These are phyloP conservation scores for Linhomoeus sp. DNA, from an alignment of 2,888 invertebrate genomes.

Conservation along the genomic window DNA sequence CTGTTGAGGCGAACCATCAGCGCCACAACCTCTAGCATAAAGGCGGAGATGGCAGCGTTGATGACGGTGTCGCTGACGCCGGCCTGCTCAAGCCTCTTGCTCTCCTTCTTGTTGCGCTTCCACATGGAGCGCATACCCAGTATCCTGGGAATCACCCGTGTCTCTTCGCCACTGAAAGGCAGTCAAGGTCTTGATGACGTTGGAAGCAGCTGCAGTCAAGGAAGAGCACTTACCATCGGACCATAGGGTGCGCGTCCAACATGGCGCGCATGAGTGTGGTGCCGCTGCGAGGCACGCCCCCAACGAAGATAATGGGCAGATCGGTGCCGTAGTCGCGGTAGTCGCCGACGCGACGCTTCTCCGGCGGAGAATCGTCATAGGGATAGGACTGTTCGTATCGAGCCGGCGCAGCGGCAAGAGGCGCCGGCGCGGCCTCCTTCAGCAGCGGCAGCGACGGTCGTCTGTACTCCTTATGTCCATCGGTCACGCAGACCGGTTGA, in stretches of 20 bases:
- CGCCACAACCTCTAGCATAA: conserved; percentile 39
- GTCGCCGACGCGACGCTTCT: too few relatives aligned
- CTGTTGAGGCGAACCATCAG: not conserved
- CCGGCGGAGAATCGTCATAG: too few relatives aligned
- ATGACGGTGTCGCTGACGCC: conserved; percentile 76
- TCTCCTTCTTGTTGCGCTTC: conserved; percentile 80
- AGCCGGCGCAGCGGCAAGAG: too few relatives aligned
- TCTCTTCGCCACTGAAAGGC: conserved; percentile 58
- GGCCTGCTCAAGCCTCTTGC: conserved; percentile 68
- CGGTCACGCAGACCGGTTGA: too few relatives aligned
- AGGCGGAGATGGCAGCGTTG: conserved; percentile 85
- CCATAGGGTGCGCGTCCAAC: conserved; percentile 93
- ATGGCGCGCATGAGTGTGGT: conserved; percentile 92
- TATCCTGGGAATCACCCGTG: conserved; percentile 65
- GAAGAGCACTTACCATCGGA: too few relatives aligned
- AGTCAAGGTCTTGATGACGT: not conserved
- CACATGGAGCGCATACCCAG: conserved; percentile 82
- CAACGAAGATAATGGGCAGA: conserved; percentile 36
- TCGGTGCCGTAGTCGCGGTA: too few relatives aligned
- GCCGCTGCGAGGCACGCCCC: conserved; percentile 88
- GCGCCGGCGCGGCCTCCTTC: too few relatives aligned
- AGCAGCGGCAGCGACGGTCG: too few relatives aligned
- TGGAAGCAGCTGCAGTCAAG: too few relatives aligned
- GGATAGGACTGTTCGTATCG: too few relatives aligned
- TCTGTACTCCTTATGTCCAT: too few relatives aligned